These are phyloP conservation scores for Cyclophora punctaria DNA, from an alignment of 2,888 invertebrate genomes.

Conservation along the genomic window DNA sequence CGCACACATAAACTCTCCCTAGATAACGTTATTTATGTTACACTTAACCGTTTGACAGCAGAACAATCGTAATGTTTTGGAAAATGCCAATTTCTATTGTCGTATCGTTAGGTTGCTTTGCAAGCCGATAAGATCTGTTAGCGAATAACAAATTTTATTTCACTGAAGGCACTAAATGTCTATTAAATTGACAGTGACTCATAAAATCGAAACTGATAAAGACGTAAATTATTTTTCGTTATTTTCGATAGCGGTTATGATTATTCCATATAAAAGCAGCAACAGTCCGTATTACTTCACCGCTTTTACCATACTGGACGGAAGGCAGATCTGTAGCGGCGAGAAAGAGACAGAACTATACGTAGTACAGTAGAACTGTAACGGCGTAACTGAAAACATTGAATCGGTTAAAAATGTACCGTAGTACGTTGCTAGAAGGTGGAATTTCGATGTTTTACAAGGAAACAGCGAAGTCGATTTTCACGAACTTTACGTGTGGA, in stretches of 20 bases:
- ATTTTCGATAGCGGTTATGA: constrained; percentile 44
- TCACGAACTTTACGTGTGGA: constrained; percentile 58
- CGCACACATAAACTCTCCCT: constrained; percentile 57
- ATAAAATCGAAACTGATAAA: constrained; percentile 1
- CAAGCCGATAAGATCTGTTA: constrained; percentile 9
- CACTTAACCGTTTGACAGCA: constrained; percentile 43
- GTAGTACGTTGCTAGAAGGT: constrained; percentile 10
- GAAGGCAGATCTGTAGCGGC: constrained; percentile 59
- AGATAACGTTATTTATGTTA: constrained; percentile 47
- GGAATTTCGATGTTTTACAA: background rate
- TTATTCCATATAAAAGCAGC: constrained; percentile 31
- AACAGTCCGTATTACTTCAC: constrained; percentile 49
- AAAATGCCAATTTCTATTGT: constrained; percentile 36
- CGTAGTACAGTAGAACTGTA: constrained; percentile 40
- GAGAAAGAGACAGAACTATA: constrained; percentile 68
- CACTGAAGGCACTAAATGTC: constrained; percentile 1
- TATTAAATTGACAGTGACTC: background rate
- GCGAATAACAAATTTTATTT: constrained; percentile 9
- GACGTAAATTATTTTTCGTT: constrained; percentile 45
- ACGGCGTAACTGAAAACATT: constrained; percentile 28
- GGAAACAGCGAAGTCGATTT: constrained; percentile 57
- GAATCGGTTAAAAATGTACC: constrained; percentile 24
- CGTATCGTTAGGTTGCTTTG: constrained; percentile 23
- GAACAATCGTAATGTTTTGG: constrained; percentile 54
- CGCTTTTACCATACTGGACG: constrained; percentile 63